phyloP scores from a whole-genome alignment of 2,113 vertebrate species.

The Albula glossodonta region DNA sequence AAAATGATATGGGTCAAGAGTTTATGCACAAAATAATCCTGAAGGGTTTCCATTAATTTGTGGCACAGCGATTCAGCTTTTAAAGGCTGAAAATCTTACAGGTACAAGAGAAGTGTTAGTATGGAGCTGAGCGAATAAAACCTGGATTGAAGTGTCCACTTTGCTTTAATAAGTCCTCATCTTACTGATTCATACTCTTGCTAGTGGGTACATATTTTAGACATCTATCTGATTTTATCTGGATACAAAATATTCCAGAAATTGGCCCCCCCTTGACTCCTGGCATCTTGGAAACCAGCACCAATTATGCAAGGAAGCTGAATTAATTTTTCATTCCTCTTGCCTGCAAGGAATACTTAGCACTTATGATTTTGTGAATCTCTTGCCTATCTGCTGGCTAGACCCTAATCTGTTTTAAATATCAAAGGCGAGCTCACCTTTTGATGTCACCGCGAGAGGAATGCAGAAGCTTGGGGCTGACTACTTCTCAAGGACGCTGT shows the following conservation, averaged over 20 bases:
- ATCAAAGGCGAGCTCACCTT: conserved; percentile 28
- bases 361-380: conserved; percentile 21
- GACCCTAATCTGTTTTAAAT: conserved; percentile 29
- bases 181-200: neutral
- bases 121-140: neutral
- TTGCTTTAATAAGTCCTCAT: neutral
- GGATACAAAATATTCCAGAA: conserved; percentile 9
- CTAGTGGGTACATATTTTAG: neutral
- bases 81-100: neutral
- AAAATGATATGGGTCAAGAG: neutral
- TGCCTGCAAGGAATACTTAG: conserved; percentile 58
- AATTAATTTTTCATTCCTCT: conserved; percentile 61
- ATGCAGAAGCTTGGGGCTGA: neutral
- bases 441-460: conserved; percentile 28
- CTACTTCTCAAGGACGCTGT: conserved; percentile 3
- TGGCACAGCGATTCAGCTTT: neutral
- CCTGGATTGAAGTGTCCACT: neutral
- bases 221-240: conserved; percentile 7
- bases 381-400: conserved; percentile 14
- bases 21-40: neutral
- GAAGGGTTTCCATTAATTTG: neutral
- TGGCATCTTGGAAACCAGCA: conserved; percentile 9
- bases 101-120: neutral
- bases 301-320: conserved; percentile 47
- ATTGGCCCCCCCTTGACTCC: conserved; percentile 1